phyloP scores from a whole-genome alignment of 64 coral and sea anemone species.

The Dendronephthya gigantea region DNA sequence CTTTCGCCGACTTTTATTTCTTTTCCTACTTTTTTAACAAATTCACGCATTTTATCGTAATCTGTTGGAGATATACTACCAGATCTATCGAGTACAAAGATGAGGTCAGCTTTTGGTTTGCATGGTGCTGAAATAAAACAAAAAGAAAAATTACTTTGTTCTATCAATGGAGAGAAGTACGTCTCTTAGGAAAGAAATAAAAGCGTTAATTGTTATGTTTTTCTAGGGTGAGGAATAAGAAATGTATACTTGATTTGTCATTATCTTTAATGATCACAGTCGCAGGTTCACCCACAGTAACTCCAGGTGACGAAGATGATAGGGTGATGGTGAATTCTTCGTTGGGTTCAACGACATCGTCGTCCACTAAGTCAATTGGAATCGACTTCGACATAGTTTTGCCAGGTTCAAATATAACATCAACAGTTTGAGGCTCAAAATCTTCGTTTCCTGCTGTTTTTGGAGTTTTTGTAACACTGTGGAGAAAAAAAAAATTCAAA shows the following conservation, averaged over 20 bases:
- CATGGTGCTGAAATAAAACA: neutral
- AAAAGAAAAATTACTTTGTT: too few species aligned
- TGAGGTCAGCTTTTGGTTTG: neutral
- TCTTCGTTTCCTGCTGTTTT: neutral
- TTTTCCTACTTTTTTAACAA: slow-evolving; percentile 13
- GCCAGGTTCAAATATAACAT: neutral
- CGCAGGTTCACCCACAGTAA: neutral
- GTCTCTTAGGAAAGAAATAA: too few species aligned
- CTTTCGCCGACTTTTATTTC: slow-evolving; percentile 26
- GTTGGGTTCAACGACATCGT: neutral
- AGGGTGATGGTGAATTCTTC: neutral
- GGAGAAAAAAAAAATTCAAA: neutral
- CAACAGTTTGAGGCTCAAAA: neutral
- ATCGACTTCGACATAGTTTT: neutral
- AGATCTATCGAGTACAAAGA: neutral
- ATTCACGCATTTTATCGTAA: slow-evolving; percentile 22
- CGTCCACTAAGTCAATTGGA: neutral
- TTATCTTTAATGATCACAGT: neutral
- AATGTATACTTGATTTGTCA: neutral
- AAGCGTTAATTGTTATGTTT: neutral
- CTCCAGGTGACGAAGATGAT: neutral
- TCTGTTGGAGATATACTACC: neutral
- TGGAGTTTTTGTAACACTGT: neutral
- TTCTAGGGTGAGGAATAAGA: neutral
- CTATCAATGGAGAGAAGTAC: too few species aligned